Percentiles rank a stretch among this genome's conserved stretches.
Evolutionary conservation across 2,888 invertebrate species (phyloP).

Genomic region (Drosophila fungiperda): DNA sequence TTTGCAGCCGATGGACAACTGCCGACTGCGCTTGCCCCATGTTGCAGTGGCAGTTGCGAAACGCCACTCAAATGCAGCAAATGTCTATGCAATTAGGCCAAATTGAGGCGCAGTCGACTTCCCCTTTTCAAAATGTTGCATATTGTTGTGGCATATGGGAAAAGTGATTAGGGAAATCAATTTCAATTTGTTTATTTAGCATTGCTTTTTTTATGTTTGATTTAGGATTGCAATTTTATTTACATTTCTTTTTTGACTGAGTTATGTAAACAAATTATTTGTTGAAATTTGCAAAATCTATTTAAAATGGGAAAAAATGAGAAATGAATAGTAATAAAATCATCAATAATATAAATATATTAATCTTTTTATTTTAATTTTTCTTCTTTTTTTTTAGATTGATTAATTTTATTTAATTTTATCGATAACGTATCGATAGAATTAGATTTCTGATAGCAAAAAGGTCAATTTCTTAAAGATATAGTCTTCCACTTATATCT

Average conservation of each 20-base stretch:
- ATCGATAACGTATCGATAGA: neutral
- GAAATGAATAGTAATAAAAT: no score
- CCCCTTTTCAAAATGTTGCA: conserved; percentile 5
- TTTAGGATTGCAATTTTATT: neutral
- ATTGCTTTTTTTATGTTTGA: neutral
- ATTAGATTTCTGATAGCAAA: neutral
- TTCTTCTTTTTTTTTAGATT: no score
- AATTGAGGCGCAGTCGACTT: conserved; percentile 40
- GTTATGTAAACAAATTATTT: neutral
- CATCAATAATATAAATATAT: no score
- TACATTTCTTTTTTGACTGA: no score
- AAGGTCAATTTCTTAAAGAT: neutral
- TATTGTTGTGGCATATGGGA: conserved; percentile 19
- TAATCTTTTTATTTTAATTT: no score
- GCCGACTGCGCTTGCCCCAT: conserved; percentile 6
- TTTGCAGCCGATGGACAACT: conserved; percentile 12
- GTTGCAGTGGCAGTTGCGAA: conserved; percentile 26
- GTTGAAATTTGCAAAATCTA: neutral
- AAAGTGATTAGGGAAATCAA: neutral
- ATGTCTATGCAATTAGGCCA: conserved; percentile 55
- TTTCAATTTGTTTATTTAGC: neutral
- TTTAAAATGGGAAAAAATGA: neutral
- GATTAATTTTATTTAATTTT: neutral
- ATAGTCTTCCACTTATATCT: accelerated
- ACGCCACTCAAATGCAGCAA: conserved; percentile 19